Percentiles rank a stretch among this genome's conserved stretches.
Conservation (phyloP, 2,888 invertebrate genomes). For the Dichetophora obliterata region DNA sequence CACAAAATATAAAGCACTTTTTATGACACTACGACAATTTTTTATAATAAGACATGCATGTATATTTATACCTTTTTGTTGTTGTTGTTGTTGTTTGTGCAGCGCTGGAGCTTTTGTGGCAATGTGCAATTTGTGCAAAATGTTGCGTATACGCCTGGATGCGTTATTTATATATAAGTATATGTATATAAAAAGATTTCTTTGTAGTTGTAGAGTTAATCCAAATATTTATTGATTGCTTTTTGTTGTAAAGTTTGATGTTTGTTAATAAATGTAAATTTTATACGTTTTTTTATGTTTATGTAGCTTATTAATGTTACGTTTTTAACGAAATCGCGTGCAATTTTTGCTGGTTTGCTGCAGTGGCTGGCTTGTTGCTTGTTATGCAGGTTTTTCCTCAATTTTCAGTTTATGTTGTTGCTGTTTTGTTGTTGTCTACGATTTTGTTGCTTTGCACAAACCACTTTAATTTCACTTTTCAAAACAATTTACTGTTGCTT, state of each 20-base stretch:
- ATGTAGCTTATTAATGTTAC: background rate
- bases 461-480: conserved; percentile 35
- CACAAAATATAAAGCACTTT: too few species aligned
- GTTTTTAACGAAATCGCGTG: conserved; percentile 39
- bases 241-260: background rate
- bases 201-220: background rate
- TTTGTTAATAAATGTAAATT: background rate
- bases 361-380: conserved; percentile 56
- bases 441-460: conserved; percentile 29
- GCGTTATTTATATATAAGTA: conserved; percentile 37
- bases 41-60: too few species aligned
- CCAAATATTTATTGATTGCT: too few species aligned
- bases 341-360: conserved; percentile 13
- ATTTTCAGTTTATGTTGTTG: conserved; percentile 37
- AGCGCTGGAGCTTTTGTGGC: background rate
- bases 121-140: background rate
- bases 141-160: conserved; percentile 53
- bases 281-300: background rate
- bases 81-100: conserved; percentile 44
- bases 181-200: too few species aligned
- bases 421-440: conserved; percentile 31
- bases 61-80: background rate
- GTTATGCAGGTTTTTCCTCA: conserved; percentile 28
- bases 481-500: conserved; percentile 28
- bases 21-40: too few species aligned